Evolutionary conservation across 64 coral and sea anemone genomes (phyloP), one percentile per base, ranked within the genome.

Genomic region (Pocillopora damicornis): DNA sequence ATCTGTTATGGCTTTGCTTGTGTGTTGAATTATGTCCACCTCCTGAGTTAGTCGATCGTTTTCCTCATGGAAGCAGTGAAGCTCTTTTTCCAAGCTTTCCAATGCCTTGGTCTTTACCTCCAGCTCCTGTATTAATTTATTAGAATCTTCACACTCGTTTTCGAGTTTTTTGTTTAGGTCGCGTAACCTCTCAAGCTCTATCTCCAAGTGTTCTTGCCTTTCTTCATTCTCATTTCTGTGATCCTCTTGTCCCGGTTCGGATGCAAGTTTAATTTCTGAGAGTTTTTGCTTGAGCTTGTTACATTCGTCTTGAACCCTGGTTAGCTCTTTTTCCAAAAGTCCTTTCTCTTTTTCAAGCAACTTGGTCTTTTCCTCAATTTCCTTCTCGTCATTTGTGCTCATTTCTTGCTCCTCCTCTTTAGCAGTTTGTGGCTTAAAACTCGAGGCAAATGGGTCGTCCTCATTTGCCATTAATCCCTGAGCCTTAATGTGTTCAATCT

Each of bases 191-290:
- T 90, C 76, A 51, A 59, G 81, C 2, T 79, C 83, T n/a, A 15
- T 22, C 63, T 73, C 34, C 20, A 94, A 63, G 51, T 90, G 38
- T 73, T 90, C 42, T 16, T 90, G 75, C 61, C 64, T 75, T 75
- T 78, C 69, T 59, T 98, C 92, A 25, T 88, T 59, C 71, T 88
- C 68, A 37, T 87, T 84, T 34, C 65, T 93, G 61, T 59, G 89
- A 2, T 75, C 72, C 35, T 96, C 91, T 63, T 87, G 15, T 71
- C 59, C 58, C 58, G 79, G 75, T 82, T 74, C 91, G 38, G 89
- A 35, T 45, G 72, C 45, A 10, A 77, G 17, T 72, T 68, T 88
- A 57, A 89, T 89, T 36, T 23, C 69, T 65, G 83, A 86, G 17
- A 93, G 26, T 83, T 93, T 80, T 1, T 89, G 67, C 30, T 88